Evolutionary conservation across 2,113 vertebrate species (phyloP).

Genomic region (Etheostoma cragini): DNA sequence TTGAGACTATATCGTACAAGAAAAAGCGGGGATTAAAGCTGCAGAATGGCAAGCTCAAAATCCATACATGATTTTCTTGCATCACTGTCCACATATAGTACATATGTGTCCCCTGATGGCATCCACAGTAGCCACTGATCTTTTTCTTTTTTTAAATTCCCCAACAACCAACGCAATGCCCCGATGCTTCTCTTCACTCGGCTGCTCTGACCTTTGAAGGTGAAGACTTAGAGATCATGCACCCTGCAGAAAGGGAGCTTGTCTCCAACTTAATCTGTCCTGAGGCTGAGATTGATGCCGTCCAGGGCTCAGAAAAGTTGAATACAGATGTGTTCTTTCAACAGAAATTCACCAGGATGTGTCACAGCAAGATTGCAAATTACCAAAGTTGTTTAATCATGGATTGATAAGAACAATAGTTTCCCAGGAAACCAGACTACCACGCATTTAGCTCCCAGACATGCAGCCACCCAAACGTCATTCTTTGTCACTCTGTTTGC

Average conservation of each 20-base stretch:
- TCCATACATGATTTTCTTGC: slow-evolving; percentile 24
- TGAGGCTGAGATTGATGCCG: slow-evolving; percentile 58
- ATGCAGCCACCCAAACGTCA: slow-evolving; percentile 53
- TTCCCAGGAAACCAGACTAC: slow-evolving; percentile 67
- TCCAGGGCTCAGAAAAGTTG: slow-evolving; percentile 50
- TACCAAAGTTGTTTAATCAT: slow-evolving; percentile 73
- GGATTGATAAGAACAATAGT: slow-evolving; percentile 77
- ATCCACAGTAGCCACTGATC: slow-evolving; percentile 54
- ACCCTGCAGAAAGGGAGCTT: slow-evolving; percentile 44
- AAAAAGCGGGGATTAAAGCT: slow-evolving; percentile 59
- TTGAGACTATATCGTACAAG: slow-evolving; percentile 39
- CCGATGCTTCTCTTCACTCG: slow-evolving; percentile 43
- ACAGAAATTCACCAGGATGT: slow-evolving; percentile 64
- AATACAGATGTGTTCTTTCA: slow-evolving; percentile 49
- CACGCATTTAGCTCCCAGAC: slow-evolving; percentile 62
- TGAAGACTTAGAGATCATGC: slow-evolving; percentile 58
- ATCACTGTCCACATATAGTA: slow-evolving; percentile 45
- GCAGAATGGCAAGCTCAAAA: slow-evolving; percentile 49
- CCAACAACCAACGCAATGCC: slow-evolving; percentile 34
- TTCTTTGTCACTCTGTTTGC: slow-evolving; percentile 72
- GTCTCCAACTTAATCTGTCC: slow-evolving; percentile 65
- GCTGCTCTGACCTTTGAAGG: slow-evolving; percentile 63
- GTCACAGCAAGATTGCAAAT: slow-evolving; percentile 70
- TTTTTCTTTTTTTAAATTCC: slow-evolving; percentile 49
- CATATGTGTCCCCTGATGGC: slow-evolving; percentile 26